A percentile compares a stretch with the other conserved stretches of the same genome.
These are phyloP conservation scores for Drosophila birchii DNA, from an alignment of 2,888 invertebrate species.

Conservation along the genomic window DNA sequence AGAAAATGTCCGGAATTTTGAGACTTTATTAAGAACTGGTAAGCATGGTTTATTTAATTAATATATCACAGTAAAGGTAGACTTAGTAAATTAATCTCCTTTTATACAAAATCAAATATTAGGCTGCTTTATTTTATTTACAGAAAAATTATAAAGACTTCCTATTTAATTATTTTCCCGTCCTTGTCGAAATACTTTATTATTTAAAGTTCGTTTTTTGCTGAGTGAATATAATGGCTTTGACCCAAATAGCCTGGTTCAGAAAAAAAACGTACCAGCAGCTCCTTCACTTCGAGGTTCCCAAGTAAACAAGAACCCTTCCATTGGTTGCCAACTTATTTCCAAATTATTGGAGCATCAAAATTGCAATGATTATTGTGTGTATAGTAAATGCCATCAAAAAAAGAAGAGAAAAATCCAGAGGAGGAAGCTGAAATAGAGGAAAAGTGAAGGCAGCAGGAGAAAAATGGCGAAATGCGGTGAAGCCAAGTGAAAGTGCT, in stretches of 20 bases:
- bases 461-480: slow-evolving; percentile 38
- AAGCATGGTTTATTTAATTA: no score
- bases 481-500: slow-evolving; percentile 71
- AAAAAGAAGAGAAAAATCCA: slow-evolving; percentile 15
- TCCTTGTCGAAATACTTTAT: neutral
- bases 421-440: slow-evolving; percentile 15
- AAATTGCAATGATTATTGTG: slow-evolving; percentile 80
- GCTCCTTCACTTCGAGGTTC: slow-evolving; percentile 59
- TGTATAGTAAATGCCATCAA: slow-evolving; percentile 45
- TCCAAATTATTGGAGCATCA: slow-evolving; percentile 79
- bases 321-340: slow-evolving; percentile 56
- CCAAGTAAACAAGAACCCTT: slow-evolving; percentile 56
- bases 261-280: slow-evolving; percentile 13
- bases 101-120: no score
- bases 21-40: no score
- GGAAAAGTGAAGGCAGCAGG: slow-evolving; percentile 28
- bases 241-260: slow-evolving; percentile 36
- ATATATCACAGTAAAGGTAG: neutral
- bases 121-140: neutral
- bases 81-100: no score
- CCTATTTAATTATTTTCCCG: neutral
- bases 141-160: neutral
- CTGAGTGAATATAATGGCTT: slow-evolving; percentile 23
- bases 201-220: neutral
- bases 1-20: no score